Conservation (phyloP, 2,113 vertebrate genomes). For the Atrichornis clamosus region DNA sequence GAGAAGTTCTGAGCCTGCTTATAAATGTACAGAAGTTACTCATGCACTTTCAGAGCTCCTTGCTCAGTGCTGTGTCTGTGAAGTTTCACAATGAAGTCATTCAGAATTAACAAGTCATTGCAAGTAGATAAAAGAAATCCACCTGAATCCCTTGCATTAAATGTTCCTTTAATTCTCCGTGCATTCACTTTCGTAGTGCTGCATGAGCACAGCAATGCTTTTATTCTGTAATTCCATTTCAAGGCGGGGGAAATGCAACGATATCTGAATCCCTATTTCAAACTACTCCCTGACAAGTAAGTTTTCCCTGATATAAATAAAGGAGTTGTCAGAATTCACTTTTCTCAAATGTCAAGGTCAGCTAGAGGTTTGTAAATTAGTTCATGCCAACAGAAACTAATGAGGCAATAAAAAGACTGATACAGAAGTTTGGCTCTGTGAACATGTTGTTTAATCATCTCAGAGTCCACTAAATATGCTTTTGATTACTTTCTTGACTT, state of each 20-base stretch:
- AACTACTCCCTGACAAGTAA: neutral
- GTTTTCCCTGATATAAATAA: neutral
- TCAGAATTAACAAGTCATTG: neutral
- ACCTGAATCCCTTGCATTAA: neutral
- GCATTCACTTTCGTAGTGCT: neutral
- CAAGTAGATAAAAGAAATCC: neutral
- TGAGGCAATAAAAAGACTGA: neutral
- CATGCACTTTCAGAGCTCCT: neutral
- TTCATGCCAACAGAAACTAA: constrained; percentile 27
- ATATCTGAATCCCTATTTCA: neutral
- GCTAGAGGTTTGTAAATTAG: neutral
- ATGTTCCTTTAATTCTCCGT: neutral
- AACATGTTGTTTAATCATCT: neutral
- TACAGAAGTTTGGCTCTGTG: neutral
- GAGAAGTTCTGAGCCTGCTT: neutral
- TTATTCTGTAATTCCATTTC: neutral
- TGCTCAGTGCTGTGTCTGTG: neutral
- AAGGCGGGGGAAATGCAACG: accelerated
- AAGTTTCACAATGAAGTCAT: neutral
- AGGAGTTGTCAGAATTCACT: neutral
- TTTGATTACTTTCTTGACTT: constrained; percentile 2
- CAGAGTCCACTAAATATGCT: neutral
- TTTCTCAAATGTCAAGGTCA: constrained; percentile 33
- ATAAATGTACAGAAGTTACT: neutral
- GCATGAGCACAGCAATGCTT: neutral